Base-by-base conservation (phyloP, 2,888 invertebrate species). In the Trichogramma dendrolimi region DNA sequence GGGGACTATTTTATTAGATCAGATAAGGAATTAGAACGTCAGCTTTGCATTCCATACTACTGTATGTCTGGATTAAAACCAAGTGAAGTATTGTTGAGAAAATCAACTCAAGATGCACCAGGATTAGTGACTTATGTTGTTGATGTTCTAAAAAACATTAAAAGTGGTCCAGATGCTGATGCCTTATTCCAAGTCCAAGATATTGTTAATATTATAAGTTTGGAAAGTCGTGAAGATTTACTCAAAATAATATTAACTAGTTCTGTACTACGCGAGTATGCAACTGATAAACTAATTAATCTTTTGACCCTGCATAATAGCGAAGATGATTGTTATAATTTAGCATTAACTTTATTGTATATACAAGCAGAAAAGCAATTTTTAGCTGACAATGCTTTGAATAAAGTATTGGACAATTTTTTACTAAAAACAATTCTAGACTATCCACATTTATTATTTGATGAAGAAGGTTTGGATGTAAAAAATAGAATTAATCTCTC, bases 1-100 rank as follows among this genome's bases (percentile, higher is more conserved):
- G 85, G 81, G 1, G 85, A 86, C 68, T 84, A 83, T 71, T 84
- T 81, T 67, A 78, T 84, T 38, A 80, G 80, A 77, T 82, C 80
- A 52, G 80, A 78, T 10, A 62, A 64, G 4, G 74, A 78, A 52
- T 67, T 70, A 1, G 80, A 81, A 58, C 80, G 81, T 78, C 72
- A 73, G 49, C 72, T 83, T 11, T 82, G 83, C 41, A 78, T 82
- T 60, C 82, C 83, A 0, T 85, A 84, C 67, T 85, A 84, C 66
- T 80, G 80, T 69, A 83, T 84, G 81, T 83, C 84, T 0, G 77
- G 80, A 42, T 69, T 84, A 4, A 78, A 77, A 52, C 80, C 84
- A 1, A 73, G 79, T 1, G 83, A 84, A 69, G 82, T 84, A 6
- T 71, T 83, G n/a, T 68, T 74, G 0, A 71, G 78, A 42, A 75